A percentile compares a stretch with the other conserved stretches of the same genome.
These are phyloP conservation scores for Enteromius viviparus DNA, from an alignment of 2,797 vertebrate genomes.

Conservation along the genomic window DNA sequence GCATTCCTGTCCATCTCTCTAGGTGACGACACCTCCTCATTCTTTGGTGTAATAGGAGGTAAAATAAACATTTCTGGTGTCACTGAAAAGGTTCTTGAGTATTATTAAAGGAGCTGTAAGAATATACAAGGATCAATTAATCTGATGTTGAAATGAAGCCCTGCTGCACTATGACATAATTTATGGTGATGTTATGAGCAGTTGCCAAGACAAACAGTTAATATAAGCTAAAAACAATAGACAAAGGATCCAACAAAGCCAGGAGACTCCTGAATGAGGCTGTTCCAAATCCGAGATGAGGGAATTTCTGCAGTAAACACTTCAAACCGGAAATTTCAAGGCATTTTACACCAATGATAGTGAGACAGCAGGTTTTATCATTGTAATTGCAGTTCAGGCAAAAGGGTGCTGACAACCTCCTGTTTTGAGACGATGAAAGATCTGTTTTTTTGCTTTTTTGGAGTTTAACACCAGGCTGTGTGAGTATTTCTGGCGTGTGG, in stretches of 20 bases:
- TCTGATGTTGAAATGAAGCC: neutral
- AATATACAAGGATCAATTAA: neutral
- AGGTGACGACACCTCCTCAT: slow-evolving; percentile 48
- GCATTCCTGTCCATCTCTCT: slow-evolving; percentile 63
- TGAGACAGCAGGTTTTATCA: slow-evolving; percentile 23
- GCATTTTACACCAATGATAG: slow-evolving; percentile 33
- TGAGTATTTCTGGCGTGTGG: neutral
- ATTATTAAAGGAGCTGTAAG: slow-evolving; percentile 7
- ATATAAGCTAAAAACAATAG: slow-evolving; percentile 30
- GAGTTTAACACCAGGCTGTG: slow-evolving; percentile 19
- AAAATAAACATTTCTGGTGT: slow-evolving; percentile 25
- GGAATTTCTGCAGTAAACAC: slow-evolving; percentile 32
- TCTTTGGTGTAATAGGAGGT: slow-evolving; percentile 18
- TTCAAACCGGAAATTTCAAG: slow-evolving; percentile 11
- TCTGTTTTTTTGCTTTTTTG: slow-evolving; percentile 2
- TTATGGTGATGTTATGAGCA: slow-evolving; percentile 10
- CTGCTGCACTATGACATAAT: neutral
- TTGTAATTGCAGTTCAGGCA: slow-evolving; percentile 49
- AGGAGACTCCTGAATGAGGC: neutral
- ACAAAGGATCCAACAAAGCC: slow-evolving; percentile 10
- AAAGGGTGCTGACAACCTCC: slow-evolving; percentile 34
- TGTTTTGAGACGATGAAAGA: slow-evolving; percentile 26
- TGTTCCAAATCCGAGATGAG: neutral
- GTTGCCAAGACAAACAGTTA: slow-evolving; percentile 16
- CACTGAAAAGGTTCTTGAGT: neutral